Evolutionary conservation across 2,888 invertebrate genomes (phyloP), one percentile per base, ranked within the genome.

Genomic region (Ferdinandea cuprea): DNA sequence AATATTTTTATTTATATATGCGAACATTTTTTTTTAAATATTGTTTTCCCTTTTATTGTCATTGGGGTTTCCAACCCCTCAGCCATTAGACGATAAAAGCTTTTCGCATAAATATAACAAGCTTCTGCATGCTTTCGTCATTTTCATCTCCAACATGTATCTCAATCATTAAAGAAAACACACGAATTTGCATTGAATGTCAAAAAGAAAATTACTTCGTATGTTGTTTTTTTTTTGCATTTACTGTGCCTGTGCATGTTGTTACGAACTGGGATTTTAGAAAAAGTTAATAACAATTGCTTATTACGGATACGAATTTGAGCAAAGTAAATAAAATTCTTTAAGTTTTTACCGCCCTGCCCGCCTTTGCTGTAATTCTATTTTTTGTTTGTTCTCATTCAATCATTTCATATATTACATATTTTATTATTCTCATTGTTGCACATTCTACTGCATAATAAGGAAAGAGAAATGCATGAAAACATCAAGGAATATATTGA

Each of bases 61-160:
- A 19, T 25, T 50, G 63, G 25, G 17, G 7, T 50, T 65, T 40
- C 19, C 25, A 35, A 15, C 37, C 48, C 48, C n/a, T 44, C 5
- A 17, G 11, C 54, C 32, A 35, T 54, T 68, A 44, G 30, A 21
- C 28, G 40, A 48, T 21, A 11, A 46, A 56, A 68, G 68, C 68
- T 68, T 66, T 56, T 15, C n/a, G 3, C 56, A 50, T 1, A 1
- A 25, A 66, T 9, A 30, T 54, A 40, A 66, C 2, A 30, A 52
- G 52, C 54, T 66, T 66, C 13, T 11, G 4, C 8, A 30, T 32
- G 42, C 32, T 68, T 44, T 68, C 32, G 30, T 56, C 21, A 44
- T 44, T 68, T 42, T 44, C 50, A 32, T 54, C 54, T 54, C 37
- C 9, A 19, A 42, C 11, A 13, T 52, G 21, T 52, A n/a, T n/a